Conservation (phyloP, 2,113 vertebrate genomes). For the Circaetus cinerascens region DNA sequence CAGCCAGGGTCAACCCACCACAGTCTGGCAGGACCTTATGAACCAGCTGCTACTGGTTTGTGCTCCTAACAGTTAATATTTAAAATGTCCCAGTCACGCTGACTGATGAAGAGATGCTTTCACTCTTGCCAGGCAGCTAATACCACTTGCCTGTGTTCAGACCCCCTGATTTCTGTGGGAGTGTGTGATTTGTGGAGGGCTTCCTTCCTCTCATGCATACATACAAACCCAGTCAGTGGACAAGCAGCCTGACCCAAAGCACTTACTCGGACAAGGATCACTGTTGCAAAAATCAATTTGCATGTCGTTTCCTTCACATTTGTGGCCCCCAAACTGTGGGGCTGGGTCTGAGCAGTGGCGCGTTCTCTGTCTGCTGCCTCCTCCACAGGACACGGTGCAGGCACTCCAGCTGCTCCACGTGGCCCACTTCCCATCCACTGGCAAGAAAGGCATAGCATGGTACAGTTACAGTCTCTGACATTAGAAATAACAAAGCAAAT, state of each 20-base stretch:
- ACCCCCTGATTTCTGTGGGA: neutral
- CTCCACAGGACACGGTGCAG: constrained; percentile 90
- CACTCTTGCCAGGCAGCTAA: neutral
- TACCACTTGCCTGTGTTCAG: neutral
- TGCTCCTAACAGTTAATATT: neutral
- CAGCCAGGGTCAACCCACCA: too few species aligned
- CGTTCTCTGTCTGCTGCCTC: constrained; percentile 85
- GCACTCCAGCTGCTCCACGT: constrained; percentile 88
- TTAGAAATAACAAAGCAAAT: neutral
- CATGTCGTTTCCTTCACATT: constrained; percentile 87
- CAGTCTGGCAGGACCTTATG: neutral
- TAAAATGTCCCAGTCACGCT: neutral
- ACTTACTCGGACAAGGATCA: constrained; percentile 91
- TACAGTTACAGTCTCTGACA: neutral
- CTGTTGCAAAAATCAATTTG: constrained; percentile 93
- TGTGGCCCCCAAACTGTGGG: constrained; percentile 83
- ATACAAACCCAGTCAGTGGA: accelerated
- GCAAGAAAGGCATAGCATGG: neutral
- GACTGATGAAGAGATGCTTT: neutral
- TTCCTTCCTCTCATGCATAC: neutral
- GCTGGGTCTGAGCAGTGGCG: constrained; percentile 86
- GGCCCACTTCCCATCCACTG: constrained; percentile 94
- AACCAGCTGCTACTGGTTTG: neutral
- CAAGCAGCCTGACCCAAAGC: neutral
- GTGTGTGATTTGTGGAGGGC: neutral